These are phyloP conservation scores for Alosa alosa DNA, from an alignment of 2,113 vertebrate species.

Conservation along the genomic window DNA sequence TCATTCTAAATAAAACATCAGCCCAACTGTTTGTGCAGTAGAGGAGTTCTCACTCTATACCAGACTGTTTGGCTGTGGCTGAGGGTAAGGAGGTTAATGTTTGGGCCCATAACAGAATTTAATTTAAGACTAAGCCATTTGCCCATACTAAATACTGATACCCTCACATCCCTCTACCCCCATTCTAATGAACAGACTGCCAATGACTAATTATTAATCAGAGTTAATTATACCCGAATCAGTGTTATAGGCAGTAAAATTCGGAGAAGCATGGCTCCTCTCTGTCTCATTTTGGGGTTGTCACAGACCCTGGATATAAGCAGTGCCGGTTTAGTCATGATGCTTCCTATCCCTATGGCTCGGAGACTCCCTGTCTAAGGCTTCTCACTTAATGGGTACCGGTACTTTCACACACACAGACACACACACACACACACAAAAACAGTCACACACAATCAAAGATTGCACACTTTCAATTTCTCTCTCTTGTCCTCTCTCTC, in stretches of 20 bases:
- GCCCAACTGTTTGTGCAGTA: background rate
- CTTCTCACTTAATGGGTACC: background rate
- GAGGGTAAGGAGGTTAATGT: constrained; percentile 4
- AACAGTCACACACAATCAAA: background rate
- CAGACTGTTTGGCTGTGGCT: background rate
- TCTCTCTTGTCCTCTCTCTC: background rate
- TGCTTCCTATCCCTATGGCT: background rate
- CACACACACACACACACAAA: background rate
- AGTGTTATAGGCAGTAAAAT: background rate
- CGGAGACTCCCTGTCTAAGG: background rate
- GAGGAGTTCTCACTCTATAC: background rate
- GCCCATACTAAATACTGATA: constrained; percentile 2
- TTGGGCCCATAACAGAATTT: constrained; percentile 5
- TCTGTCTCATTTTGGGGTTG: background rate
- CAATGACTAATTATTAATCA: constrained; percentile 26
- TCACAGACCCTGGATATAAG: background rate
- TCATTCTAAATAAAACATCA: constrained; percentile 27
- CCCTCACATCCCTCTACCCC: background rate
- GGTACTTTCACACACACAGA: background rate
- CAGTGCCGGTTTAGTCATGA: background rate
- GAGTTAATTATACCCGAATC: constrained; percentile 24
- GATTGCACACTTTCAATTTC: background rate
- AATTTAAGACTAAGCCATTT: constrained; percentile 18
- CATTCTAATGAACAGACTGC: background rate
- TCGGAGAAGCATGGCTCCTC: background rate